Base-by-base conservation (phyloP, 64 coral and sea anemone genomes). In the Pocillopora damicornis region DNA sequence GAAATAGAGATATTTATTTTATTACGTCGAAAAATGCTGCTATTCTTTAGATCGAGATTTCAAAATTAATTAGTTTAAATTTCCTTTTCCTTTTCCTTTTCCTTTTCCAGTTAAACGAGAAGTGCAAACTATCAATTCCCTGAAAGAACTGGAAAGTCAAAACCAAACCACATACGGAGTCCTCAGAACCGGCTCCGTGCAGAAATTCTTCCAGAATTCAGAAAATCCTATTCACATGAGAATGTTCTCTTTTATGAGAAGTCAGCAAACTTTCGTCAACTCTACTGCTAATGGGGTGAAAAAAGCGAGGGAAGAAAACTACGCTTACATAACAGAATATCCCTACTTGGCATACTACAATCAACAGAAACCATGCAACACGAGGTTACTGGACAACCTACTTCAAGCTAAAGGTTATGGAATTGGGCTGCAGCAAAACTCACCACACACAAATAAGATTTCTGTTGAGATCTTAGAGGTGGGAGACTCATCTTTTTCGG, bases 321-420 rank as follows among this genome's bases (percentile, higher is more conserved):
- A 95, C 68, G 96, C 96, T 5, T 98, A 95, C 14, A 60, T 98
- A 35, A 98, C 93, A 3, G 96, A 98, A 22, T 64, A 86, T 10
- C 92, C 92, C 1, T 90, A 86, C 63, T 20, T 94, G 30, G 92
- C 90, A 17, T 87, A 94, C 61, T 94, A 90, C 76, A 86, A 94
- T 23, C 82, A 95, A 72, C 83, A 79, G 59, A 42, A 88, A n/a
- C 95, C 95, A 9, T 98, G 96, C 63, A 92, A 98, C 18, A 98
- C 96, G 0, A 91, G 78, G 76, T 34, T 98, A 2, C 74, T 98
- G 37, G 79, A 92, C 11, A 95, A 98, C 62, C 37, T 98, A 51
- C 36, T 98, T 12, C 86, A 94, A 61, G 81, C 90, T 12, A 95
- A 95, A n/a, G 92, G 93, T 59, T 98, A 98, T 34, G 96, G 96